phyloP scores from a whole-genome alignment of 2,113 vertebrate species.

The Odontophorus gujanensis region DNA sequence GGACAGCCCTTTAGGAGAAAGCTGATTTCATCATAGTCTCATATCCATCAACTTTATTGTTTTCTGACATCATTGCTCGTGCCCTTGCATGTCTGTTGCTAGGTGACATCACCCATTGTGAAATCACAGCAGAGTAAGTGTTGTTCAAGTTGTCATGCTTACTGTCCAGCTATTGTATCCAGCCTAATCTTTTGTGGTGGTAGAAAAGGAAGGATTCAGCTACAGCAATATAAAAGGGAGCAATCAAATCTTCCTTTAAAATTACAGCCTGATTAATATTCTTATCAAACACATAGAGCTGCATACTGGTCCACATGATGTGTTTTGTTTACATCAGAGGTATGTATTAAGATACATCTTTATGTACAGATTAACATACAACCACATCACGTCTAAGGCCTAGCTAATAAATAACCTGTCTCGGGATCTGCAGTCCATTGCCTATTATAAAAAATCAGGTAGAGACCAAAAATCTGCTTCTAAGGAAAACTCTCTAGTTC shows the following conservation, averaged over 20 bases:
- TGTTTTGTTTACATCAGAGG: not conserved
- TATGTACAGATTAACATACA: not conserved
- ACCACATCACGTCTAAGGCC: not conserved
- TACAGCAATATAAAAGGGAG: not conserved
- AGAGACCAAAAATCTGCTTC: not conserved
- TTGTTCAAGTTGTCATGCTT: not conserved
- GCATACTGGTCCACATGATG: not conserved
- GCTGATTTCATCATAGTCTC: not conserved
- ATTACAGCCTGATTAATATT: not conserved
- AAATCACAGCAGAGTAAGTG: not conserved
- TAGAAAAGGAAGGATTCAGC: not conserved
- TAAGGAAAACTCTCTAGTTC: not conserved
- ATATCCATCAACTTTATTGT: constrained; percentile 26
- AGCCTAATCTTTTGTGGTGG: not conserved
- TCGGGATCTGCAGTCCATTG: not conserved
- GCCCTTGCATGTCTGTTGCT: not conserved
- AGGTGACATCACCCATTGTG: not conserved
- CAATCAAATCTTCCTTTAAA: not conserved
- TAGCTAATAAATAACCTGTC: not conserved
- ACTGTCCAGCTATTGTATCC: not conserved
- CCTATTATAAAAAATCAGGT: not conserved
- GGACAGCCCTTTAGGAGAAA: not conserved
- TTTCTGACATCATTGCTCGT: not conserved
- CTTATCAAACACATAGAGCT: not conserved
- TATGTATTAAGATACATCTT: not conserved